phyloP scores from a whole-genome alignment of 2,113 vertebrate genomes.

The Aspiorhynchus laticeps region DNA sequence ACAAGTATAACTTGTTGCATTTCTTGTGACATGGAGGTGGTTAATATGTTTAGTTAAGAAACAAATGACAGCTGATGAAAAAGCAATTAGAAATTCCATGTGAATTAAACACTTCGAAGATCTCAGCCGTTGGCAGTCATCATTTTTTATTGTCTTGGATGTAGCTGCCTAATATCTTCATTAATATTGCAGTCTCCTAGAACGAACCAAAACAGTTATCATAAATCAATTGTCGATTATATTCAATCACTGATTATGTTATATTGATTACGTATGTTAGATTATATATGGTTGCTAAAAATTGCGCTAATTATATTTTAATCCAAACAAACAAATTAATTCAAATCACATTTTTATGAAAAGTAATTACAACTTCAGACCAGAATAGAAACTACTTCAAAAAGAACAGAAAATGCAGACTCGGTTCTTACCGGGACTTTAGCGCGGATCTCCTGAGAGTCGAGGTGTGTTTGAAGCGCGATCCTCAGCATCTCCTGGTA shows the following conservation, averaged over 20 bases:
- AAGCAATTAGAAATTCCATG: background rate
- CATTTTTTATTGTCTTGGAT: slow-evolving; percentile 73
- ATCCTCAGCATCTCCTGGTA: slow-evolving; percentile 80
- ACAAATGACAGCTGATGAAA: slow-evolving; percentile 23
- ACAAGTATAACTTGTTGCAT: slow-evolving; percentile 36
- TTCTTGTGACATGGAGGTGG: background rate
- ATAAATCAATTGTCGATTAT: background rate
- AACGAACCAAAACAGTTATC: slow-evolving; percentile 51
- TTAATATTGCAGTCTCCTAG: slow-evolving; percentile 79
- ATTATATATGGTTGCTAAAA: background rate
- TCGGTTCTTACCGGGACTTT: slow-evolving; percentile 74
- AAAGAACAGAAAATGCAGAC: background rate
- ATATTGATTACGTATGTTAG: too few species aligned
- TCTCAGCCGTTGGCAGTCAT: slow-evolving; percentile 16
- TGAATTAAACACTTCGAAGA: background rate
- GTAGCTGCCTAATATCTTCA: slow-evolving; percentile 83
- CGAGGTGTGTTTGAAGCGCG: slow-evolving; percentile 75
- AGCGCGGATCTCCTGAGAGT: slow-evolving; percentile 66
- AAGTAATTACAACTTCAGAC: background rate
- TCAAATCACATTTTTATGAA: background rate
- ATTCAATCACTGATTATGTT: too few species aligned
- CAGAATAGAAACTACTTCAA: background rate
- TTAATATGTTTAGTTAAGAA: background rate
- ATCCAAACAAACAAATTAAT: background rate
- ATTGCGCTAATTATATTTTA: background rate